Base-by-base conservation (phyloP, 1,140 invertebrate genomes). In the Mactra quadrangularis region DNA sequence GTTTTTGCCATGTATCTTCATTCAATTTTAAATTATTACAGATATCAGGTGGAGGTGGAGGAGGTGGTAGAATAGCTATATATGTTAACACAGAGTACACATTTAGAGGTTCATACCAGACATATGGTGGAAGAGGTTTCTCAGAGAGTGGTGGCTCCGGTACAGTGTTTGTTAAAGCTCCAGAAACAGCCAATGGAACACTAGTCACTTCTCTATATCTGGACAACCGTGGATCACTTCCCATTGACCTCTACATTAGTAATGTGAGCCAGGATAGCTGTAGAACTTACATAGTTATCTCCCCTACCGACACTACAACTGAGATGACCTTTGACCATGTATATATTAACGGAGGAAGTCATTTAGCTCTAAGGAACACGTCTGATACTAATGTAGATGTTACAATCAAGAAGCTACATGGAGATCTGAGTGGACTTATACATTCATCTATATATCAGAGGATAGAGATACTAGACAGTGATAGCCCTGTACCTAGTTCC, bases 361-460 rank as follows among this genome's bases (percentile, higher is more conserved):
- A 90, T 83, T 72, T 90, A 13, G 88, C 84, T 3, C 82, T 89
- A 19, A 68, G 62, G 22, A 87, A 88, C 41, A 74, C 62, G 17
- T 55, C 74, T 13, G 38, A 2, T 13, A 55, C 66, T 25, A 50
- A 33, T n/a, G 77, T 86, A 4, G 59, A 77, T 41, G 74, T 90
- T 13, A 79, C 55, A 0, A 86, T 90, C 25, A 82, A 85, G 13
- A 81, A 86, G 22, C 84, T 89, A 0, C 81, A 86, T 68, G 89
- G 89, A 59, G 89, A 90, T 71, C 70, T 84, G 60, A 83, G 84
- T 53, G 89, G 89, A 17, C 84, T 90, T 83, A n/a, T 90, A 3
- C 89, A 90, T 71, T 79, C 84, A 19, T 86, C 84, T 9, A 62
- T 66, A 15, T 83, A 87, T 27, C 87, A 87, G 74, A 76, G 79